Base-by-base conservation (phyloP, 23 tunicate genomes). In the Trididemnum nubilum region DNA sequence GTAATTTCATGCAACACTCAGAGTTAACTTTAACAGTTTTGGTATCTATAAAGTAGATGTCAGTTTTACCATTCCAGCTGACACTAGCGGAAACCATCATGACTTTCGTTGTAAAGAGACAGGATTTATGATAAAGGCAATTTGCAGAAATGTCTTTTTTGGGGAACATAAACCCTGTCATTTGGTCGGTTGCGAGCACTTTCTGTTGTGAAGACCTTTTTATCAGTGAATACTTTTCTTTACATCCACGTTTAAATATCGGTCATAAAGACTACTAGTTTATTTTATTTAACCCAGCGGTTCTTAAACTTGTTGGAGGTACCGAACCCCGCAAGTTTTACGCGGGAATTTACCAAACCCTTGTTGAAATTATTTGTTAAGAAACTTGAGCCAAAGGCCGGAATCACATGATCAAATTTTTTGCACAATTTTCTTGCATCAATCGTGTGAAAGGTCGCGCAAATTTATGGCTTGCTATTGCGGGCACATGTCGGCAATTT, bases 221-320 rank as follows among this genome's bases (percentile, higher is more conserved):
- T n/a, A 33, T 12, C 38, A 30, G 44, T 33, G 44, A 70, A 33
- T 37, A 70, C 44, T 5, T 70, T 70, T 70, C 31, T 70, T 70
- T 24, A 70, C 75, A 9, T 70, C 75, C 44, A 27, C 26, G n/a
- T 70, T 70, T 35, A 21, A 70, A 70, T 32, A 70, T 70, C 75
- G 67, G 75, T 70, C 75, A 33, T 70, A 70, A 37, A 70, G 44
- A 15, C 31, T 70, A 5, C 75, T 70, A 70, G n/a, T n/a, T n/a
- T n/a, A n/a, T n/a, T n/a, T n/a, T n/a, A 15, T 15, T 50, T 50
- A 50, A 50, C 19, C 19, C 19, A 15, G 58, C 19, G 15, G 15
- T 50, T 15, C n/a, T n/a, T n/a, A n/a, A n/a, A n/a, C n/a, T n/a
- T n/a, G n/a, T n/a, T n/a, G n/a, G n/a, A n/a, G n/a, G n/a, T n/a